Base-by-base conservation (phyloP, 2,888 invertebrate species). In the Harmothoe impar region DNA sequence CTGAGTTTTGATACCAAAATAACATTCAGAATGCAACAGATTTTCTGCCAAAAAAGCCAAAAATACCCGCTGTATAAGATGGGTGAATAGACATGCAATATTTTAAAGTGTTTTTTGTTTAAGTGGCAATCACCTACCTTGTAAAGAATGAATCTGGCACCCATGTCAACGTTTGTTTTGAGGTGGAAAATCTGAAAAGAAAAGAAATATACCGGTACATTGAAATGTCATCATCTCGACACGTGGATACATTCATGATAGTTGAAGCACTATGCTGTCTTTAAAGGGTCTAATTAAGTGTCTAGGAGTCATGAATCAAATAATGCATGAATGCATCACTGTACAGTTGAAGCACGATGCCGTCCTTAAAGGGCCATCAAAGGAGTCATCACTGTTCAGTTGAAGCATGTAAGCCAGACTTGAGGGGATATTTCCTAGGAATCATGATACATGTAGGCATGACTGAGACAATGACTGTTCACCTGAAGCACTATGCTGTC, bases 121-220 rank as follows among this genome's bases (percentile, higher is more conserved):
- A 95, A 88, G 23, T 85, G n/a, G 25, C 52, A 52, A 29, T 25
- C 51, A 89, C 51, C n/a, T 91, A 95, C 95, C 95, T 95, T 51
- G 99, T 99, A 95, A 99, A 99, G 96, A 99, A 99, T 90, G 99
- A 98, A 95, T 99, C 99, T 89, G 98, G 98, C 89, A 99, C 98
- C 98, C 99, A 98, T 94, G 98, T 98, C 92, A 99, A 96, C 56
- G 99, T 99, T 96, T 99, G 98, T 95, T 98, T 97, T 91, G 99
- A 99, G 92, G 99, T 99, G 62, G 99, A 98, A 96, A 99, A 99
- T 96, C 99, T 96, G 93, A n/a, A 94, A 91, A 92, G 89, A 89
- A 91, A 91, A 85, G 90, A 91, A 54, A 12, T 10, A 29, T 15
- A 10, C 31, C 10, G 10, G 31, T n/a, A n/a, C n/a, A n/a, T n/a